phyloP scores from a whole-genome alignment of 1,140 invertebrate species.

The Theocolax elegans region DNA sequence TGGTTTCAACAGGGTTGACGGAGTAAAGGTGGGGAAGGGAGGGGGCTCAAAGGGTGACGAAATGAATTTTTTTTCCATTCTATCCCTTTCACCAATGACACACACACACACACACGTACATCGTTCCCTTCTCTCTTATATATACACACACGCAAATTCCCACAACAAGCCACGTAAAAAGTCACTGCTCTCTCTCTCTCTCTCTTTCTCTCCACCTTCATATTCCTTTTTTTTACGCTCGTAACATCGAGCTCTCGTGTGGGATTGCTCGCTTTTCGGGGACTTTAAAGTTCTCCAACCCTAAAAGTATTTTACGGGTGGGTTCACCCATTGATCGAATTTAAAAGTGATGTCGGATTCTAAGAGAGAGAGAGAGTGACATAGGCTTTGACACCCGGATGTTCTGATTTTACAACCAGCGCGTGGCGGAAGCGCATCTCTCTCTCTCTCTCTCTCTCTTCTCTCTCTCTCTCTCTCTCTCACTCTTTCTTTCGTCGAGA shows the following conservation, averaged over 20 bases:
- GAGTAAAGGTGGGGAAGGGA: not conserved
- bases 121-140: not conserved
- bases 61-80: constrained; percentile 52
- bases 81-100: too few species aligned
- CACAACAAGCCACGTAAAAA: constrained; percentile 48
- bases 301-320: constrained; percentile 68
- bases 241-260: constrained; percentile 49
- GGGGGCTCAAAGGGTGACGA: constrained; percentile 41
- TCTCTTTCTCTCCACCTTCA: constrained; percentile 18
- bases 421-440: too few species aligned
- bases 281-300: constrained; percentile 65
- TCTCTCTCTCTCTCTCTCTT: too few species aligned
- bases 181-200: constrained; percentile 5
- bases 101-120: not conserved
- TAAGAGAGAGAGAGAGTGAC: constrained; percentile 47
- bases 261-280: constrained; percentile 43
- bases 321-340: constrained; percentile 68
- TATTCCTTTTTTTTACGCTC: constrained; percentile 55
- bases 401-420: too few species aligned
- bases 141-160: constrained; percentile 44
- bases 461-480: too few species aligned
- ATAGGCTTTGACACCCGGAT: constrained; percentile 67
- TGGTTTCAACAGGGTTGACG: not conserved
- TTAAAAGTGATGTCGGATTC: constrained; percentile 60
- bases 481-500: too few species aligned